Evolutionary conservation across 2,888 invertebrate species (phyloP).

Genomic region (Euclidia mi): DNA sequence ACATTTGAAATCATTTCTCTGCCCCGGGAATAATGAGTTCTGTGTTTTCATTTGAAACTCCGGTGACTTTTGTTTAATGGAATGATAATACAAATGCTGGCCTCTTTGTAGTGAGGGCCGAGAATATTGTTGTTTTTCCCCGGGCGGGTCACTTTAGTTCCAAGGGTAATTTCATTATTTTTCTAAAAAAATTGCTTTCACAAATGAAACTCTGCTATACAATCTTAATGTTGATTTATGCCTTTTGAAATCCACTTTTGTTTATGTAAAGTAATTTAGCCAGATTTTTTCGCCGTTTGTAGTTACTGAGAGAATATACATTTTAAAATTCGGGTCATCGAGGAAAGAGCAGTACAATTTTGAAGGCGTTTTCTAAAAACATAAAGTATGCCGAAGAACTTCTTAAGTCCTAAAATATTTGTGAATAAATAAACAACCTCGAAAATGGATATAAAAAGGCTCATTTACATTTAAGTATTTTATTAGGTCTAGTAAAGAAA

Average conservation of each 20-base stretch:
- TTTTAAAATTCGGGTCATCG: conserved; percentile 37
- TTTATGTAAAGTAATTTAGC: conserved; percentile 68
- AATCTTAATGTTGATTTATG: conserved; percentile 78
- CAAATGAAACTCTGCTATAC: conserved; percentile 77
- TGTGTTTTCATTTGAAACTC: conserved; percentile 89
- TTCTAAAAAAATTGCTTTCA: conserved; percentile 77
- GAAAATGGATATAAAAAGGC: conserved; percentile 29
- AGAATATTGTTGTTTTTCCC: conserved; percentile 87
- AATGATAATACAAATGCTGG: conserved; percentile 89
- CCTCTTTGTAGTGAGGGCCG: conserved; percentile 86
- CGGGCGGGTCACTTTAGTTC: conserved; percentile 86
- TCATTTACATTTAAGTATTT: conserved; percentile 24
- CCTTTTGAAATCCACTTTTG: conserved; percentile 71
- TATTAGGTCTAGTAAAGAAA: conserved; percentile 27
- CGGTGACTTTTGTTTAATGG: conserved; percentile 90
- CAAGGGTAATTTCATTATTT: conserved; percentile 85
- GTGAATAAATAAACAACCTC: conserved; percentile 10
- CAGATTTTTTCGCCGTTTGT: conserved; percentile 55
- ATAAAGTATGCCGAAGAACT: conserved; percentile 30
- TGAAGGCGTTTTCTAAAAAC: conserved; percentile 36
- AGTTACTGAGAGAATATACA: conserved; percentile 40
- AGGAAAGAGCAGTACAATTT: conserved; percentile 34
- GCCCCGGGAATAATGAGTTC: conserved; percentile 87
- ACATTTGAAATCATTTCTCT: conserved; percentile 89
- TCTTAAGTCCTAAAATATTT: conserved; percentile 23